A percentile compares a stretch with the other conserved stretches of the same genome.
Conservation (phyloP, 2,888 invertebrate species). For the Acronicta alni region DNA sequence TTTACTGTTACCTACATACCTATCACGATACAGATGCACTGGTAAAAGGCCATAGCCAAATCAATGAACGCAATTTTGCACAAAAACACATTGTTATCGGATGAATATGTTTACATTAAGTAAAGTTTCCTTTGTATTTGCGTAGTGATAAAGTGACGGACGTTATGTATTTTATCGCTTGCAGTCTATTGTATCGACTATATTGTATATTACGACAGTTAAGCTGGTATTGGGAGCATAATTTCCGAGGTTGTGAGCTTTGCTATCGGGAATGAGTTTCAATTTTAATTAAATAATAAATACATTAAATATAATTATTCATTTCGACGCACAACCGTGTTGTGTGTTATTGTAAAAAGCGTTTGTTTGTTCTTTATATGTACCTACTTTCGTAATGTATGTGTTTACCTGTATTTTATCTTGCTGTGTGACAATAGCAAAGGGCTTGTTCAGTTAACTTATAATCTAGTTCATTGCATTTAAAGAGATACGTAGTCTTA, state of each 20-base stretch:
- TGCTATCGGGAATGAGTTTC: constrained; percentile 87
- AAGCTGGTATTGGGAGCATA: constrained; percentile 89
- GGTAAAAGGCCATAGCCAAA: constrained; percentile 62
- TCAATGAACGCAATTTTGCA: constrained; percentile 69
- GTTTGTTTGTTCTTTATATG: constrained; percentile 86
- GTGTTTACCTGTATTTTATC: constrained; percentile 79
- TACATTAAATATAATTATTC: constrained; percentile 74
- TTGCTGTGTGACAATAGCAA: constrained; percentile 85
- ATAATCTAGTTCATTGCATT: constrained; percentile 83
- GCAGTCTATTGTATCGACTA: constrained; percentile 68
- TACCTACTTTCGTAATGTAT: constrained; percentile 78
- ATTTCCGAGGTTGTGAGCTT: constrained; percentile 89
- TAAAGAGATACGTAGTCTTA: constrained; percentile 82
- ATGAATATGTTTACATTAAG: constrained; percentile 52
- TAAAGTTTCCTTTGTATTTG: constrained; percentile 60
- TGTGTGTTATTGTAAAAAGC: constrained; percentile 84
- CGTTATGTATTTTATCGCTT: constrained; percentile 65
- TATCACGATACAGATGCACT: constrained; percentile 64
- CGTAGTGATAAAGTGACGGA: constrained; percentile 53
- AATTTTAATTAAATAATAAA: constrained; percentile 71
- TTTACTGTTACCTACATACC: constrained; percentile 71
- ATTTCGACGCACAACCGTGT: constrained; percentile 85
- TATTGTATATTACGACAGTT: constrained; percentile 79
- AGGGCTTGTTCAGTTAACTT: constrained; percentile 70
- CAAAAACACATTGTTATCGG: constrained; percentile 66